A percentile compares a stretch with the other conserved stretches of the same genome.
Conservation (phyloP, 2,888 invertebrate genomes). For the Clostera curtula region DNA sequence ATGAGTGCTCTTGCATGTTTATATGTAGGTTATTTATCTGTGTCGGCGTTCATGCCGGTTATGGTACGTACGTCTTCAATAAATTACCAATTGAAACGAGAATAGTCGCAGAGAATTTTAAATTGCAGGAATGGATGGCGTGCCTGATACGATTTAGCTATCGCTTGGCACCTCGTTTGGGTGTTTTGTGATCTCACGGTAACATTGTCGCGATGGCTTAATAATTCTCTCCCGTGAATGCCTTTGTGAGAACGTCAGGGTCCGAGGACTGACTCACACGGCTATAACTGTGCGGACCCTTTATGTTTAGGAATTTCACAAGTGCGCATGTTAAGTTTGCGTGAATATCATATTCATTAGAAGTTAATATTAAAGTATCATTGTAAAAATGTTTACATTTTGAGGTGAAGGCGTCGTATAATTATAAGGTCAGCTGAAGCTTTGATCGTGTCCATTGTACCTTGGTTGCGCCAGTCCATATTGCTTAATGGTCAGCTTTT, state of each 20-base stretch:
- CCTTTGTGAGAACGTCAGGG: conserved; percentile 61
- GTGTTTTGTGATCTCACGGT: conserved; percentile 45
- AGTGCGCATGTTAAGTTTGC: conserved; percentile 18
- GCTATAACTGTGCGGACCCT: conserved; percentile 44
- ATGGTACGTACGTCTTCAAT: conserved; percentile 42
- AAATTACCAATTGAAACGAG: conserved; percentile 47
- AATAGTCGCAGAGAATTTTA: conserved; percentile 33
- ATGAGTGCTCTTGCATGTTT: conserved; percentile 64
- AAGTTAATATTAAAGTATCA: conserved; percentile 27
- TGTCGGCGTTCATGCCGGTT: conserved; percentile 55
- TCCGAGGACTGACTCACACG: conserved; percentile 43
- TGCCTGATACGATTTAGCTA: conserved; percentile 38
- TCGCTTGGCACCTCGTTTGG: conserved; percentile 25
- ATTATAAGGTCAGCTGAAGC: conserved; percentile 35
- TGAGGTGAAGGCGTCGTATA: conserved; percentile 37
- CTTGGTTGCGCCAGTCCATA: conserved; percentile 34
- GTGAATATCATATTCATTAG: conserved; percentile 34
- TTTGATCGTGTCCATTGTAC: conserved; percentile 31
- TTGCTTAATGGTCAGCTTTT: conserved; percentile 30
- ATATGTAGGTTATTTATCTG: conserved; percentile 67
- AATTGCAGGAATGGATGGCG: conserved; percentile 38
- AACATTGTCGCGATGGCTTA: conserved; percentile 58
- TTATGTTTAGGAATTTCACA: conserved; percentile 32
- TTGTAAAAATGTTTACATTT: conserved; percentile 32
- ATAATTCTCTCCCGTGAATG: conserved; percentile 58